These are phyloP conservation scores for Brachystomella parvula DNA, from an alignment of 1,140 invertebrate genomes.

Conservation along the genomic window DNA sequence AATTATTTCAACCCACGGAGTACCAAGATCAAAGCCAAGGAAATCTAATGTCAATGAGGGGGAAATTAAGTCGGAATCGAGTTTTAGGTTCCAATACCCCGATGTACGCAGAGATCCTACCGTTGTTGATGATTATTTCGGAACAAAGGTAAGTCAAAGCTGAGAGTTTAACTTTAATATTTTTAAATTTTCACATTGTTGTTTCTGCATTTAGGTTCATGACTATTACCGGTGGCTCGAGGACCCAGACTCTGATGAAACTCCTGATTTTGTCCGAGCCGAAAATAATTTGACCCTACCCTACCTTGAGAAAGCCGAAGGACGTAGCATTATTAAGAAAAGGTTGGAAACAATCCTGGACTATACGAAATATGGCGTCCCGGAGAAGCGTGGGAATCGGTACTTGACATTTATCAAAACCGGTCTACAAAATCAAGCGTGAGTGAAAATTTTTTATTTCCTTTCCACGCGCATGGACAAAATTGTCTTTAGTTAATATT, in stretches of 20 bases:
- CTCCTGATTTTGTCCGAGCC: conserved; percentile 79
- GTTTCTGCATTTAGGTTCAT: conserved; percentile 53
- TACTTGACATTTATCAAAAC: conserved; percentile 92
- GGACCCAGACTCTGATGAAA: conserved; percentile 86
- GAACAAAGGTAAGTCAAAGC: conserved; percentile 52
- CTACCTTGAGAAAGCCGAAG: conserved; percentile 67
- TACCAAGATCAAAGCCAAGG: too few species aligned
- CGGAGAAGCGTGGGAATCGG: conserved; percentile 65
- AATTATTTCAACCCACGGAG: too few species aligned
- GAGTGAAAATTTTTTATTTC: conserved; percentile 19
- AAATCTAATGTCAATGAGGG: too few species aligned
- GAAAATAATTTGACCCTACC: conserved; percentile 84
- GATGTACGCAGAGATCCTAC: conserved; percentile 7
- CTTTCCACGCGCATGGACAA: neutral
- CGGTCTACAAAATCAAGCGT: conserved; percentile 94
- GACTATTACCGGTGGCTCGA: conserved; percentile 97
- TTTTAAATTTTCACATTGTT: neutral
- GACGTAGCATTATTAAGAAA: conserved; percentile 61
- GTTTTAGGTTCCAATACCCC: conserved; percentile 13
- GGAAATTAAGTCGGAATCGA: too few species aligned
- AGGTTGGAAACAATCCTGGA: conserved; percentile 85
- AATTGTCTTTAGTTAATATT: too few species aligned
- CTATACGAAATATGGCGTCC: conserved; percentile 87
- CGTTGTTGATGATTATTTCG: conserved; percentile 28
- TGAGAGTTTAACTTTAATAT: conserved; percentile 1